Percentiles rank a stretch among this genome's conserved stretches.
phyloP scores from a whole-genome alignment of 2,797 vertebrate species.

The Danio jaintianensis region DNA sequence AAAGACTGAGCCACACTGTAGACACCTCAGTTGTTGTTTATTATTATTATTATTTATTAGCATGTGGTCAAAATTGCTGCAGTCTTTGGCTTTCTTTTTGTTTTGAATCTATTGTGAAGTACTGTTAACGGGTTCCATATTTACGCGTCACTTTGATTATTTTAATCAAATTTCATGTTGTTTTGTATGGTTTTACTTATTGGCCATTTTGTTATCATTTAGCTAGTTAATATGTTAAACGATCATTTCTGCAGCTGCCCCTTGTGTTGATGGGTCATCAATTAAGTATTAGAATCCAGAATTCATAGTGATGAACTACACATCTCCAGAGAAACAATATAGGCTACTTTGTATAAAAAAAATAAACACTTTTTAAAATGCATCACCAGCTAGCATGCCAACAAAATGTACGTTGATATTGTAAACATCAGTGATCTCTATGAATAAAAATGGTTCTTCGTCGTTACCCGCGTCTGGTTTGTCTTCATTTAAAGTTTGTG shows the following conservation, averaged over 20 bases:
- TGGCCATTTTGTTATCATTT: constrained; percentile 18
- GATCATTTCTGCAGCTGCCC: constrained; percentile 47
- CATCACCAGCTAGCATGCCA: constrained; percentile 91
- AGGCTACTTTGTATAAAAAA: constrained; percentile 77
- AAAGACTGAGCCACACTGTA: not conserved
- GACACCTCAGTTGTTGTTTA: not conserved
- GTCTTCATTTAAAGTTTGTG: not conserved
- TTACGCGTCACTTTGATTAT: constrained; percentile 25
- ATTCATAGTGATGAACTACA: constrained; percentile 46
- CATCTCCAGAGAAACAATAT: constrained; percentile 41
- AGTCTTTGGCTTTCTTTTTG: constrained; percentile 50
- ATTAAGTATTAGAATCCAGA: constrained; percentile 58
- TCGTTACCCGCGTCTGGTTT: constrained; percentile 35
- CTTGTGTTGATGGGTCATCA: constrained; percentile 55
- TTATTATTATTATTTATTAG: constrained; percentile 22
- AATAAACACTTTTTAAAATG: constrained; percentile 78
- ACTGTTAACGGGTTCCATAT: constrained; percentile 40
- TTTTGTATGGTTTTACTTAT: constrained; percentile 33
- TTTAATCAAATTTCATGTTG: constrained; percentile 33
- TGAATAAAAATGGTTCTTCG: constrained; percentile 87
- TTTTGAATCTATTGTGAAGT: constrained; percentile 40
- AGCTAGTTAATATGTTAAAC: constrained; percentile 1
- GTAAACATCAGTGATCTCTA: constrained; percentile 90
- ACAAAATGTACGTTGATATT: constrained; percentile 88
- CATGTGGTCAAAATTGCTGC: constrained; percentile 37